phyloP scores from a whole-genome alignment of 2,797 vertebrate species.

The Hypotaenidia philippensis region DNA sequence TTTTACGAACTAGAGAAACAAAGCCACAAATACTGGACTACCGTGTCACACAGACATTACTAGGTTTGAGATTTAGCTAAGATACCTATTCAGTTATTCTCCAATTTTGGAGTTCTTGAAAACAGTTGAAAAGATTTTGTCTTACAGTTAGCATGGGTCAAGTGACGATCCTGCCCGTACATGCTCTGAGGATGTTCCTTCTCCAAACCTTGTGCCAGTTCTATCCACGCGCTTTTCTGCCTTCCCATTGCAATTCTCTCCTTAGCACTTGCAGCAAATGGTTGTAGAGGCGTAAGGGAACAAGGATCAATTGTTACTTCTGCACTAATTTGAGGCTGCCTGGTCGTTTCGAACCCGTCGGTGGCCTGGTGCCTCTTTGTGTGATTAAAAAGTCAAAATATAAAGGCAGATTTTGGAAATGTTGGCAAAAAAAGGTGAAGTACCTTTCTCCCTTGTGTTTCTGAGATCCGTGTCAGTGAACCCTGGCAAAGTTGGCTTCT shows the following conservation, averaged over 20 bases:
- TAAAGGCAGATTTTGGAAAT: not conserved
- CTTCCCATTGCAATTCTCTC: not conserved
- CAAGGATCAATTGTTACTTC: not conserved
- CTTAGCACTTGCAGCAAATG: accelerated
- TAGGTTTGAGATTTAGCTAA: not conserved
- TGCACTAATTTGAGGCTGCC: not conserved
- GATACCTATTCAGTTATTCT: not conserved
- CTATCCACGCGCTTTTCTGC: not conserved
- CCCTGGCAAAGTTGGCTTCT: not conserved
- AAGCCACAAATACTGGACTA: not conserved
- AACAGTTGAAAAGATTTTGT: not conserved
- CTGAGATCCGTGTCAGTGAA: not conserved
- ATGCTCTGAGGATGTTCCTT: not conserved
- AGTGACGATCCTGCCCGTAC: not conserved
- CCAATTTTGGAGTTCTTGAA: not conserved
- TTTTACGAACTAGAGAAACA: not conserved
- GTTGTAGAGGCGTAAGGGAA: not conserved
- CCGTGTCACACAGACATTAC: not conserved
- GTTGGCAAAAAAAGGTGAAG: not conserved
- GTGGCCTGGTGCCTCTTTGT: accelerated
- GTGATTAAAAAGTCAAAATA: not conserved
- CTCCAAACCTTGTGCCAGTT: accelerated
- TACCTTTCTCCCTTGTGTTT: not conserved
- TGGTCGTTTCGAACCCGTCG: not conserved
- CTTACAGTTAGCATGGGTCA: not conserved